Conservation (phyloP, 2,797 vertebrate genomes). For the Hylomyscus alleni region DNA sequence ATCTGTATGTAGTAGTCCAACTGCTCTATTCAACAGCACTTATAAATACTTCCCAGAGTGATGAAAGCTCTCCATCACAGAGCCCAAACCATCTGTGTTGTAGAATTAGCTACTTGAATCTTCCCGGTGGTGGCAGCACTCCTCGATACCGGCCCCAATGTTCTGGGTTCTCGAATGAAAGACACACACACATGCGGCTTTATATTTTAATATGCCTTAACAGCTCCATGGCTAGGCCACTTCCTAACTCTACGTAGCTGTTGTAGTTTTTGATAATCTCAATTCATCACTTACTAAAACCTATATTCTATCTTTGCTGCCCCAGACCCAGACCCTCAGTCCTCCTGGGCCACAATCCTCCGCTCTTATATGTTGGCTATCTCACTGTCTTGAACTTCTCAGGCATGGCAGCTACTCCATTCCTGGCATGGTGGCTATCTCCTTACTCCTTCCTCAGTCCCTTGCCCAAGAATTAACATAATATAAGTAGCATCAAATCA, state of each 20-base stretch:
- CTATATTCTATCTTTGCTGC: no score
- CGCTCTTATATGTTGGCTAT: no score
- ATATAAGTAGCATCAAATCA: neutral
- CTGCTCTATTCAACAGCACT: neutral
- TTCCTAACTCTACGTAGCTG: no score
- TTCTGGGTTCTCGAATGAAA: neutral
- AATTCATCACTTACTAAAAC: no score
- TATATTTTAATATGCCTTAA: neutral
- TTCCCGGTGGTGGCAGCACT: neutral
- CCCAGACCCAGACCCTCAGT: neutral
- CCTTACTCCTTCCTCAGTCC: neutral
- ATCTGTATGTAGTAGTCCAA: neutral
- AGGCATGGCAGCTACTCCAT: neutral
- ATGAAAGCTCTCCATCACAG: neutral
- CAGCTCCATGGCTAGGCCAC: neutral
- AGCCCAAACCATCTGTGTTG: neutral
- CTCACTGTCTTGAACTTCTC: neutral
- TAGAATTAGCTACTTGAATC: neutral
- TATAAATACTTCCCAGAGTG: neutral
- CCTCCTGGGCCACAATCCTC: neutral
- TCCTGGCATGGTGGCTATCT: neutral
- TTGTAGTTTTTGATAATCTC: no score
- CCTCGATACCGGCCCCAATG: accelerated
- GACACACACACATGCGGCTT: neutral
- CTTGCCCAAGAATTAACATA: neutral